Base-by-base conservation (phyloP, 2,797 vertebrate genomes). In the Xenops minutus region DNA sequence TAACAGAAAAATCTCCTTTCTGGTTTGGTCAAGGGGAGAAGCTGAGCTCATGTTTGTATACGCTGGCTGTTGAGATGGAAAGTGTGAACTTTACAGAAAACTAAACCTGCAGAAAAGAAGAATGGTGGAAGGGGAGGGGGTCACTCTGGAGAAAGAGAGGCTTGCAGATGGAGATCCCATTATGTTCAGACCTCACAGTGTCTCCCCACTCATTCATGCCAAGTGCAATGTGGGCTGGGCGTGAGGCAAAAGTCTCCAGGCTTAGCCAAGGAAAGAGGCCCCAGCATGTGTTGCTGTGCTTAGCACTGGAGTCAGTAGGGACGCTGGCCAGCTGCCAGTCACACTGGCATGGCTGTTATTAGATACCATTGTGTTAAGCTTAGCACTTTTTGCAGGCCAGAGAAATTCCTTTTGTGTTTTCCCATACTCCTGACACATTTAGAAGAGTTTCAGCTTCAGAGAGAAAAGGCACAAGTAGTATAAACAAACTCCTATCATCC, bases 111-210 rank as follows among this genome's bases (percentile, higher is more conserved):
- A 95, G 92, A 94, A 82, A 93, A 96, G 76, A 87, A 92, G 66
- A 86, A 88, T 81, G 54, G 81, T 56, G 59, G 69, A 51, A 81
- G 91, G 91, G 84, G 85, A 96, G 59, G 71, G 75, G 64, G 85
- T 95, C 95, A 96, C 93, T 81, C 51, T 67, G 79, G 85, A 97
- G 97, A 97, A 96, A 77, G 95, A 93, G 90, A 95, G 86, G 88
- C 79, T 92, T 89, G 96, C 98, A 98, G 98, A 98, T 73, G 97
- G 98, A 98, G 97, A 97, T 98, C 97, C 97, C 97, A 98, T 98
- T 97, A 97, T 92, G 55, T 94, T 94, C 95, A 93, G 87, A 95
- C 97, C 97, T 98, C 96, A 96, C 93, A 95, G 96, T 97, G 97
- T 96, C 98, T 97, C 84, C 89, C 66, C 59, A 58, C 24, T 85